Percentiles rank a stretch among this genome's conserved stretches.
Evolutionary conservation across 2,113 vertebrate genomes (phyloP).

Genomic region (Nannobrachium achirus): DNA sequence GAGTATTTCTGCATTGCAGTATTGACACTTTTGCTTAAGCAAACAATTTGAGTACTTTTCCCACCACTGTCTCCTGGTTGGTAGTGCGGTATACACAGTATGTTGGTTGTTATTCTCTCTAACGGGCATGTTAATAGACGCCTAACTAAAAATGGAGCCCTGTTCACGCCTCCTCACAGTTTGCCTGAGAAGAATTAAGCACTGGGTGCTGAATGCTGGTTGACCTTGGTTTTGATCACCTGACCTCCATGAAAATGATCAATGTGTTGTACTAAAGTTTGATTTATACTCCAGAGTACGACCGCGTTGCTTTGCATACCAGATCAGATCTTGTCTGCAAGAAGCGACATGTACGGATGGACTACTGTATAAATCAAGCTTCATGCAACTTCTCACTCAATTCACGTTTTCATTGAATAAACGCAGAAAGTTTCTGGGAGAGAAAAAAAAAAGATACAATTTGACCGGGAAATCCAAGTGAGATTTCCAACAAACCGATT

Average conservation of each 20-base stretch:
- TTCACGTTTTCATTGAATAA: too few relatives aligned
- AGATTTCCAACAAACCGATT: too few relatives aligned
- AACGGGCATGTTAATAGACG: conserved; percentile 75
- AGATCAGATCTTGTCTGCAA: conserved; percentile 25
- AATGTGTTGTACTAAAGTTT: conserved; percentile 51
- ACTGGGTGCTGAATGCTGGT: conserved; percentile 83
- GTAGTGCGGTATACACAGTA: not conserved
- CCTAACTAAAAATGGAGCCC: conserved; percentile 74
- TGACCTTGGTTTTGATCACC: conserved; percentile 76
- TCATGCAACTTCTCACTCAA: too few relatives aligned
- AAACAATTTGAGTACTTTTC: too few relatives aligned
- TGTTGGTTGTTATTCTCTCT: conserved; percentile 33
- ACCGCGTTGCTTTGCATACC: conserved; percentile 52
- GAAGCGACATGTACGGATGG: not conserved
- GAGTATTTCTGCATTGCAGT: too few relatives aligned
- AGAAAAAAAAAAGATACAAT: too few relatives aligned
- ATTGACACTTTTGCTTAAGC: too few relatives aligned
- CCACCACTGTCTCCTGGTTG: conserved; percentile 1
- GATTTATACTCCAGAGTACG: too few relatives aligned
- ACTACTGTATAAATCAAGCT: conserved; percentile 1
- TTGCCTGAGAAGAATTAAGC: conserved; percentile 81
- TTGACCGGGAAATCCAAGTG: too few relatives aligned
- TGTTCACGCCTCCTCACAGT: conserved; percentile 71
- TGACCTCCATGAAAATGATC: conserved; percentile 53
- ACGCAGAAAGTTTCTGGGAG: too few relatives aligned